A percentile compares a stretch with the other conserved stretches of the same genome.
These are phyloP conservation scores for Caradrina clavipalpis DNA, from an alignment of 2,888 invertebrate genomes.

Conservation along the genomic window DNA sequence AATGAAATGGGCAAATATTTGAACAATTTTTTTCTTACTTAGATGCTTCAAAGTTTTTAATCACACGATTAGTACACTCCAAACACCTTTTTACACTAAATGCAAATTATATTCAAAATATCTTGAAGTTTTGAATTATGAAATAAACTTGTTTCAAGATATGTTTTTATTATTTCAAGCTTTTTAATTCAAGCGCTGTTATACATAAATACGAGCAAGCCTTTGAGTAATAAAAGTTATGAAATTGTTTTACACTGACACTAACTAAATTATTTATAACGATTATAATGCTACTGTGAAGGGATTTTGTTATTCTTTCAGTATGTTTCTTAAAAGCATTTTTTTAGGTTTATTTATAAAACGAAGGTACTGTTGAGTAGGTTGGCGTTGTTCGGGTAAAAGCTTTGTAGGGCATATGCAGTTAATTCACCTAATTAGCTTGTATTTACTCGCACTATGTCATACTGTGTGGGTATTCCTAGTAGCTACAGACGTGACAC, in stretches of 20 bases:
- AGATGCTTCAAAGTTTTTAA: neutral
- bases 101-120: no score
- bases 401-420: constrained; percentile 47
- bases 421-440: constrained; percentile 53
- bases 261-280: no score
- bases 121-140: no score
- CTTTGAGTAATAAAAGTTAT: no score
- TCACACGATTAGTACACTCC: no score
- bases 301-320: neutral
- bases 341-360: constrained; percentile 7
- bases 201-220: no score
- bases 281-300: no score
- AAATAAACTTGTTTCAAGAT: no score
- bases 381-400: constrained; percentile 33
- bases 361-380: constrained; percentile 8
- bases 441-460: constrained; percentile 23
- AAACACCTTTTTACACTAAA: no score
- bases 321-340: constrained; percentile 8
- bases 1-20: neutral
- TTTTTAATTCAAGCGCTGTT: no score
- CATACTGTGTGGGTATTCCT: constrained; percentile 8
- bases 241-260: no score
- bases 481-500: neutral
- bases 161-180: no score
- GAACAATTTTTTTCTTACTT: neutral